Percentiles rank a stretch among this genome's conserved stretches.
phyloP scores from a whole-genome alignment of 2,113 vertebrate genomes.

The Daphoenositta chrysoptera region DNA sequence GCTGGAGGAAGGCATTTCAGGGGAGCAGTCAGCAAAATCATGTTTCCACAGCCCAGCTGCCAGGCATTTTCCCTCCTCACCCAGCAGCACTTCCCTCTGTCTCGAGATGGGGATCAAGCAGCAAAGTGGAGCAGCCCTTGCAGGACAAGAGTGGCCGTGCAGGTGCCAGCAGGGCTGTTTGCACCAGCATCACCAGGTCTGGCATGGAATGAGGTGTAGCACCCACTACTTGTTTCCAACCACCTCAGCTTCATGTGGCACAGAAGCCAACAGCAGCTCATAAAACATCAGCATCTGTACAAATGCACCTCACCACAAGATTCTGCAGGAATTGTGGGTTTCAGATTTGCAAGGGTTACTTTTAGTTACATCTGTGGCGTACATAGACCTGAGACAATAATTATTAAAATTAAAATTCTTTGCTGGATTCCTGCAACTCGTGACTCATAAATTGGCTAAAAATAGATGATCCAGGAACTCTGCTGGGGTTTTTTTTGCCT shows the following conservation, averaged over 20 bases:
- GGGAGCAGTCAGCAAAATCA: accelerated
- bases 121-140: neutral
- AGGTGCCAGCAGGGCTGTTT: neutral
- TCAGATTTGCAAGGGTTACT: too few relatives aligned
- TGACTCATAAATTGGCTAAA: neutral
- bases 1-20: neutral
- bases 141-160: neutral
- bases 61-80: neutral
- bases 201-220: neutral
- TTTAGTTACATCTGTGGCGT: too few relatives aligned
- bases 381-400: too few relatives aligned
- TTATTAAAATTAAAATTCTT: too few relatives aligned
- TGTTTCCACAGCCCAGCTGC: neutral
- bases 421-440: neutral
- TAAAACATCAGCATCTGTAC: neutral
- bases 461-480: neutral
- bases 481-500: neutral
- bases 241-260: neutral
- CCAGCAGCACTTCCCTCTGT: neutral
- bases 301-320: neutral
- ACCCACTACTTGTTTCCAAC: neutral
- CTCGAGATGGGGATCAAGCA: neutral
- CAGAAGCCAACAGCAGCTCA: neutral
- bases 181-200: neutral
- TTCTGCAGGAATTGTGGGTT: too few relatives aligned